Base-by-base conservation (phyloP, 1,140 invertebrate genomes). In the Drosophila ironensis region DNA sequence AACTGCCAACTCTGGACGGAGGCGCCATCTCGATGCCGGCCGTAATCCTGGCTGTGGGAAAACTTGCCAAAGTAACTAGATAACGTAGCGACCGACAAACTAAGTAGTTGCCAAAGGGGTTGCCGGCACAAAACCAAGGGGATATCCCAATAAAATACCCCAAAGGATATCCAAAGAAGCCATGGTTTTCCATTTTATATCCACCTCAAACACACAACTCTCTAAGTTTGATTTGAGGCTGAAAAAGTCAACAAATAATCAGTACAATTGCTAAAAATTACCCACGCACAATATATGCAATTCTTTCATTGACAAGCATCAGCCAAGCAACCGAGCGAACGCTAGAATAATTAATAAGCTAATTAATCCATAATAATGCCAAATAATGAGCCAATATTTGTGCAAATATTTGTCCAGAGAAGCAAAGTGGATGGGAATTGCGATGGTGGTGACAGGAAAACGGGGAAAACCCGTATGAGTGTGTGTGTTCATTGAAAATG, bases 301-400 rank as follows among this genome's bases (percentile, higher is more conserved):
- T n/a, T n/a, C n/a, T n/a, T n/a, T n/a, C n/a, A n/a, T n/a, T n/a
- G n/a, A 35, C 28, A 52, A 30, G 38, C 71, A 74, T 27, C 12
- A n/a, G 11, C 22, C 20, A 20, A 19, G 30, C 45, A 24, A 38
- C 60, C 14, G 16, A 25, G 33, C 54, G 4, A 19, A 35, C 25
- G 52, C 30, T 59, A 11, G 41, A 69, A 74, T 80, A 80, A 80
- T 81, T 72, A 75, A 81, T 81, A 68, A 70, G 76, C 60, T 68
- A 75, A 81, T 81, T 81, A 76, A 82, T 82, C 56, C 50, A 69
- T 64, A 82, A 81, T 81, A 76, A 68, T 53, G 48, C 50, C 52
- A 78, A 84, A 86, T 84, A 86, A 74, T 82, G 60, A 76, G 74
- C 66, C 74, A 86, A 78, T 84, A 78, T 86, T 86, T 74, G 48